Conservation (phyloP, 2,113 vertebrate species). For the Puntigrus tetrazona region DNA sequence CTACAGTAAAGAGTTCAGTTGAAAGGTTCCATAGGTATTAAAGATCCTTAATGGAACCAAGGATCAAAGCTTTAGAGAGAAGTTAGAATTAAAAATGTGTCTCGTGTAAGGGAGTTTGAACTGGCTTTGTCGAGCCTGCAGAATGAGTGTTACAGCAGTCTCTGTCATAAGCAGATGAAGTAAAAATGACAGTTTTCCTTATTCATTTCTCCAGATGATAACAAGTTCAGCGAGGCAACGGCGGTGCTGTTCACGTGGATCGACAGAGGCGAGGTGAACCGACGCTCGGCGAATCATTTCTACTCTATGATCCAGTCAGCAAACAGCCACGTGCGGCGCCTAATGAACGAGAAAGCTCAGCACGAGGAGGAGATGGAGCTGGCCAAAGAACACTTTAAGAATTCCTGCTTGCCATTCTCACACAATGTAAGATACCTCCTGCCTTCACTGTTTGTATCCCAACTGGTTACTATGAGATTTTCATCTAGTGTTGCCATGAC, state of each 20-base stretch:
- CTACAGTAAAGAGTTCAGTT: background rate
- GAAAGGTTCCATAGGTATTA: background rate
- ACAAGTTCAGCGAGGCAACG: constrained; percentile 87
- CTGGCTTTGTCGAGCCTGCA: background rate
- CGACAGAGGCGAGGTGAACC: constrained; percentile 86
- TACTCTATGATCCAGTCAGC: constrained; percentile 91
- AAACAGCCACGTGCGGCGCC: constrained; percentile 85
- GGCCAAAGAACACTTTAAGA: constrained; percentile 87
- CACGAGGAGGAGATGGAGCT: constrained; percentile 87
- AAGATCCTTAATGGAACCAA: background rate
- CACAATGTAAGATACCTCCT: constrained; percentile 84
- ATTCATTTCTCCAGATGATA: constrained; percentile 81
- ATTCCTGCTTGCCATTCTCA: constrained; percentile 85
- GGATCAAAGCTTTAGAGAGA: background rate
- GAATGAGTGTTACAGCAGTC: background rate
- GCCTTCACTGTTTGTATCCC: constrained; percentile 24
- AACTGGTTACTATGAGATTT: constrained; percentile 41
- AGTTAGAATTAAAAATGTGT: background rate
- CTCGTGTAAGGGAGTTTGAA: background rate
- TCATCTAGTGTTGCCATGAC: constrained; percentile 54
- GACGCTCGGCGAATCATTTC: constrained; percentile 86
- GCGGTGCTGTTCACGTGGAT: constrained; percentile 86
- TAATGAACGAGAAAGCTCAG: constrained; percentile 86
- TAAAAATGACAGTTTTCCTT: background rate
- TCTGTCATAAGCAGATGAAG: background rate